Evolutionary conservation across 30 jellyfish, hydroid and myxozoan genomes (phyloP).

Genomic region (Aurelia aurita complex sp. Pacific): DNA sequence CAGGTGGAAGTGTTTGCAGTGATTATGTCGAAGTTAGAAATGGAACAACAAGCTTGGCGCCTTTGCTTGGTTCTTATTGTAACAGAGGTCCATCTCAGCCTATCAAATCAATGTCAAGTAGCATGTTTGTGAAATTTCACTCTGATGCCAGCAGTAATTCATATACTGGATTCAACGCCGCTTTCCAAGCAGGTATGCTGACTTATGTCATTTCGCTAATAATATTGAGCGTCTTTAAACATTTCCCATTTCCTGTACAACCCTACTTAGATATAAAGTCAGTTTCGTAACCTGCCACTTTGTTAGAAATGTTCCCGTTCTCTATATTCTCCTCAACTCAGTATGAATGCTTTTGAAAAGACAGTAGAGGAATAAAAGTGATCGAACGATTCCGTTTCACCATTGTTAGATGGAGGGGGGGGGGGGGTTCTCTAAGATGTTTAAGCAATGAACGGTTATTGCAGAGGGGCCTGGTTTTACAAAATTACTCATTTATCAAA

Average conservation of each 20-base stretch:
- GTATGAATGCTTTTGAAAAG: no score
- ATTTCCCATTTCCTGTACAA: neutral
- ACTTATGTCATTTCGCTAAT: neutral
- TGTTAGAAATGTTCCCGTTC: no score
- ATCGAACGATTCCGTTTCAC: no score
- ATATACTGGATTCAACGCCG: constrained; percentile 55
- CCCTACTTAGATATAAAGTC: no score
- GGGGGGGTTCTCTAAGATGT: no score
- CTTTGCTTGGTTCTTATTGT: constrained; percentile 47
- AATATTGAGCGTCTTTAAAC: neutral
- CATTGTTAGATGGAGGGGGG: no score
- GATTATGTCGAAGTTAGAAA: constrained; percentile 77
- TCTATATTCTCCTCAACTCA: no score
- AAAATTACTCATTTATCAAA: no score
- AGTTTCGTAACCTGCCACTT: no score
- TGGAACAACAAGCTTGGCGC: constrained; percentile 42
- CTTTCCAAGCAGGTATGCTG: constrained; percentile 50
- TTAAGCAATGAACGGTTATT: no score
- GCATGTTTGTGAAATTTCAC: constrained; percentile 57
- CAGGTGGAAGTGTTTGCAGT: constrained; percentile 41
- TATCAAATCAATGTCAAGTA: constrained; percentile 16
- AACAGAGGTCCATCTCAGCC: constrained; percentile 38
- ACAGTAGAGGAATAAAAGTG: no score
- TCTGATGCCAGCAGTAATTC: constrained; percentile 59
- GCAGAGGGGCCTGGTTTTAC: no score